Percentiles rank a stretch among this genome's conserved stretches.
Evolutionary conservation across 2,113 vertebrate species (phyloP).

Genomic region (Coregonus clupeaformis): DNA sequence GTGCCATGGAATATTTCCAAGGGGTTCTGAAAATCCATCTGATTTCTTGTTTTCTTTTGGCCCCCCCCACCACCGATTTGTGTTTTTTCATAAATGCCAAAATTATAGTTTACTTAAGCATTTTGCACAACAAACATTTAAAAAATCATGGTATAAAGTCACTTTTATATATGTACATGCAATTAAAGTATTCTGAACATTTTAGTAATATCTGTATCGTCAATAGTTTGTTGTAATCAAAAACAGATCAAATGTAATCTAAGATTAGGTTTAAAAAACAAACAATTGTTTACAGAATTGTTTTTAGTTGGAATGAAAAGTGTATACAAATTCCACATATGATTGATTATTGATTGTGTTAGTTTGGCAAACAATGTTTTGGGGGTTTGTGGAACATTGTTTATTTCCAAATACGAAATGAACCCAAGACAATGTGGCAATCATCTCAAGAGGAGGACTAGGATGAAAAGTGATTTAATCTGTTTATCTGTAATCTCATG

Average conservation of each 20-base stretch:
- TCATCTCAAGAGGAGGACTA: conserved; percentile 67
- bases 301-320: conserved; percentile 66
- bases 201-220: conserved; percentile 74
- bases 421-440: conserved; percentile 50
- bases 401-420: too few relatives aligned
- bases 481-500: conserved; percentile 18
- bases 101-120: conserved; percentile 83
- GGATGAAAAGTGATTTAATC: conserved; percentile 22
- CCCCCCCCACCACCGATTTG: conserved; percentile 47
- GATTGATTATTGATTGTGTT: conserved; percentile 48
- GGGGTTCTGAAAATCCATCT: conserved; percentile 49
- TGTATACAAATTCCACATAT: conserved; percentile 72
- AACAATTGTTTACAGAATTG: conserved; percentile 77
- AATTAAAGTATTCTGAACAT: conserved; percentile 71
- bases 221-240: conserved; percentile 71
- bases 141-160: conserved; percentile 67
- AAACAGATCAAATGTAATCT: conserved; percentile 74
- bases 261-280: conserved; percentile 57
- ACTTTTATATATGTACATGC: conserved; percentile 78
- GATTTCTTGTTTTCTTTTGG: conserved; percentile 31
- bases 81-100: conserved; percentile 80
- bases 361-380: conserved; percentile 9
- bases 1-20: conserved; percentile 26
- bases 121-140: conserved; percentile 78
- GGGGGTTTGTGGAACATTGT: conserved; percentile 11